These are phyloP conservation scores for Cantharis rufa DNA, from an alignment of 2,888 invertebrate species.

Conservation along the genomic window DNA sequence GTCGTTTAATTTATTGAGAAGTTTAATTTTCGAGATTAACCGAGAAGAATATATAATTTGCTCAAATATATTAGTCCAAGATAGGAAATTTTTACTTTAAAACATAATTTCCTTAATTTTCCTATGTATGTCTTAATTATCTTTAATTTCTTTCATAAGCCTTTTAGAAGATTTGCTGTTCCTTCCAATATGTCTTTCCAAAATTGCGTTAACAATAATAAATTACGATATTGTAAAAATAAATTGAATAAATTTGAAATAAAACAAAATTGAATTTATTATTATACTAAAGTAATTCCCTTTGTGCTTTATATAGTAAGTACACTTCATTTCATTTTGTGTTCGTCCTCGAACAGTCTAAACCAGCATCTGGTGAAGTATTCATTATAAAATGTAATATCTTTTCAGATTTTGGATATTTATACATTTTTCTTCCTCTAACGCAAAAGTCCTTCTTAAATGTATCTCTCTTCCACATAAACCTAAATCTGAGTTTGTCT, in stretches of 20 bases:
- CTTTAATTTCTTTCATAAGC: no score
- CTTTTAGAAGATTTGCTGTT: no score
- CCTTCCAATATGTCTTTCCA: neutral
- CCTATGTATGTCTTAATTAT: no score
- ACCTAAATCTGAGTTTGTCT: slow-evolving; percentile 27
- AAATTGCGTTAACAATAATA: neutral
- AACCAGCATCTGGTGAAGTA: slow-evolving; percentile 46
- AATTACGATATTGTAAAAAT: neutral
- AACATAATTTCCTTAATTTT: no score
- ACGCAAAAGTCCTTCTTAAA: slow-evolving; percentile 39
- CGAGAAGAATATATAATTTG: neutral
- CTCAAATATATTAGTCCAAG: neutral
- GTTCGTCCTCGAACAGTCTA: slow-evolving; percentile 23
- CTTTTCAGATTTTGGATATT: slow-evolving; percentile 47
- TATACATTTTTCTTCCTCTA: slow-evolving; percentile 47
- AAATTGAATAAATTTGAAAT: neutral
- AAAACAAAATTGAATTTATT: neutral
- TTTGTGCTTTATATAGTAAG: slow-evolving; percentile 5
- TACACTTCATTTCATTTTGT: slow-evolving; percentile 25
- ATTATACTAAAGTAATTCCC: neutral
- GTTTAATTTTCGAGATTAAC: neutral
- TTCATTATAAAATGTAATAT: slow-evolving; percentile 54
- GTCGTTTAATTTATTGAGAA: slow-evolving; percentile 38
- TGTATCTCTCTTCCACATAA: slow-evolving; percentile 26
- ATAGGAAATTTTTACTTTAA: neutral